Evolutionary conservation across 1,140 invertebrate species (phyloP).

Genomic region (Anoplophora glabripennis): DNA sequence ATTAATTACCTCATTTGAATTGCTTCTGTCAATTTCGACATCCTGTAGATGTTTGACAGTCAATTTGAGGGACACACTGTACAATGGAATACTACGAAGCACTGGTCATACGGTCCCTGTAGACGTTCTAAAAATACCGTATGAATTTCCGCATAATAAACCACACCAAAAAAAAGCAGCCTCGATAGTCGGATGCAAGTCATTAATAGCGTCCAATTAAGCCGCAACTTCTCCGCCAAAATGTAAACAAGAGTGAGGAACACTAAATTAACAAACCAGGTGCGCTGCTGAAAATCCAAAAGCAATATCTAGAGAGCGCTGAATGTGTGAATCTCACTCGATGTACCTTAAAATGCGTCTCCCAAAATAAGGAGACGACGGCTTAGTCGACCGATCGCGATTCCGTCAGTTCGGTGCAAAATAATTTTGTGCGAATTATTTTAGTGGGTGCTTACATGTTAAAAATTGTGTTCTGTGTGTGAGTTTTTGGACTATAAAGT

Average conservation of each 20-base stretch:
- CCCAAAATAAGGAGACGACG: constrained; percentile 37
- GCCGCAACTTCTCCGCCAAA: not conserved
- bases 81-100: too few relatives aligned
- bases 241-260: not conserved
- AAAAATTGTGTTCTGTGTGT: constrained; percentile 8
- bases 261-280: constrained; percentile 17
- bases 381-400: constrained; percentile 37
- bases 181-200: too few relatives aligned
- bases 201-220: too few relatives aligned
- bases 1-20: too few relatives aligned
- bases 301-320: constrained; percentile 20
- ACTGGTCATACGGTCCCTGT: too few relatives aligned
- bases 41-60: too few relatives aligned
- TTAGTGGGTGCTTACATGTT: constrained; percentile 6
- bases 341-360: constrained; percentile 33
- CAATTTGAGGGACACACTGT: too few relatives aligned
- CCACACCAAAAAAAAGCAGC: too few relatives aligned
- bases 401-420: constrained; percentile 23
- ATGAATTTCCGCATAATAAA: not conserved
- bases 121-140: constrained; percentile 10
- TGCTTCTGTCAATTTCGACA: too few relatives aligned
- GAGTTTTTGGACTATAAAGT: constrained; percentile 16
- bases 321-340: constrained; percentile 5
- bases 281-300: constrained; percentile 14
- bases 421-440: constrained; percentile 18